A percentile compares a stretch with the other conserved stretches of the same genome.
Evolutionary conservation across 2,113 vertebrate genomes (phyloP).

Genomic region (Drymodes brunneopygia): DNA sequence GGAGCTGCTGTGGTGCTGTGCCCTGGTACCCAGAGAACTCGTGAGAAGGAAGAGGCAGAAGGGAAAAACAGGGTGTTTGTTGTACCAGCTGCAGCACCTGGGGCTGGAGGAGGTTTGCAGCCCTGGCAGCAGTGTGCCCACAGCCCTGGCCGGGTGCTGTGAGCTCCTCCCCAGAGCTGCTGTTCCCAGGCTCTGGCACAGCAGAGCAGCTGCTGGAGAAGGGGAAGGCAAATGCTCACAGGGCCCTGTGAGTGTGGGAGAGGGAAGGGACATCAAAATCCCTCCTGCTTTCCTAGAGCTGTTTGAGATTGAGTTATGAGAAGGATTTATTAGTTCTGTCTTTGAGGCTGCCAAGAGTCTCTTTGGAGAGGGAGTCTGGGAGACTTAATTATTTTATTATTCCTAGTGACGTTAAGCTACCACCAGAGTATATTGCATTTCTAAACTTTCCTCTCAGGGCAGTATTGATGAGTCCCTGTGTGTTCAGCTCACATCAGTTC

Average conservation of each 20-base stretch:
- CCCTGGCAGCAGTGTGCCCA: rapidly evolving
- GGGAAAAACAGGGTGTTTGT: background rate
- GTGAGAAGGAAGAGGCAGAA: background rate
- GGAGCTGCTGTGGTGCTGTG: background rate
- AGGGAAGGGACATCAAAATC: background rate
- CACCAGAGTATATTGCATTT: background rate
- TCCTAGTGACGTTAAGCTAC: background rate
- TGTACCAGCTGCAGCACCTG: background rate
- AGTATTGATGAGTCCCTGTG: background rate
- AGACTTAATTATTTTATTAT: constrained; percentile 13
- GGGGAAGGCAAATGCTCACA: background rate
- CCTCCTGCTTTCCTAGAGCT: background rate
- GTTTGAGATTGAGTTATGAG: background rate
- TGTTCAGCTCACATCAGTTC: rapidly evolving
- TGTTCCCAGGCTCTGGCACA: rapidly evolving
- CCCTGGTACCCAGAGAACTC: background rate
- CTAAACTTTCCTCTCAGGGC: background rate
- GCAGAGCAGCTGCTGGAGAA: background rate
- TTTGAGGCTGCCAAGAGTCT: constrained; percentile 12
- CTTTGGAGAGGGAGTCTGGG: background rate
- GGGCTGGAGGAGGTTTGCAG: background rate
- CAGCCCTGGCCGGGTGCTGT: rapidly evolving
- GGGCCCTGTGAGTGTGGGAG: background rate
- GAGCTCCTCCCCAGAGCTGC: background rate
- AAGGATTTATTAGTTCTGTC: constrained; percentile 23